Base-by-base conservation (phyloP, 1,140 invertebrate genomes). In the Zeugodacus cucurbitae region DNA sequence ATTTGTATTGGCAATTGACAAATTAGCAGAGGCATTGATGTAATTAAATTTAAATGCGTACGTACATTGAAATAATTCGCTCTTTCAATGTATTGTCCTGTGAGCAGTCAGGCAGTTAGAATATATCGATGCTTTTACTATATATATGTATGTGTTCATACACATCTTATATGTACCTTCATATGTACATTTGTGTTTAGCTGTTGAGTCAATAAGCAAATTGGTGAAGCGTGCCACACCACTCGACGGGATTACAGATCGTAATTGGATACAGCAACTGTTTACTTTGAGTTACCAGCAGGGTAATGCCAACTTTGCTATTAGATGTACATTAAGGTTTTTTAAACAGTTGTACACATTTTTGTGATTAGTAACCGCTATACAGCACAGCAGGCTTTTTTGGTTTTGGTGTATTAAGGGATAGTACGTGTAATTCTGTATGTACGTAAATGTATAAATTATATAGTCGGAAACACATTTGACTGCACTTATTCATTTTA, bases 181-280 rank as follows among this genome's bases (percentile, higher is more conserved):
- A 82, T 8, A 41, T 48, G n/a, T 82, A 82, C 17, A 17, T 62
- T 62, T 62, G 58, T 5, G 26, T 62, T 26, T 48, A 48, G 10
- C 26, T 48, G n/a, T 29, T 48, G 74, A 82, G 74, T 34, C 74
- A 82, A 82, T 82, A 82, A n/a, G 41, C n/a, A 26, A 82, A 34
- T 37, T 48, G 74, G 26, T 41, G 41, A 82, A 82, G 74, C 74
- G 74, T 82, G 74, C 74, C 74, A 82, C n/a, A 48, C 22, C 74
- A 82, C 74, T 82, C 74, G 74, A 82, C 74, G 74, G 74, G 41
- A 48, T 82, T 82, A 82, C 41, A 82, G 57, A 58, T 86, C 48
- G 85, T 86, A 86, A 86, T 86, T 86, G 54, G 85, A 86, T 86
- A 86, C 54, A 86, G 22, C 85, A 86, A 86, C 85, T 86, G 85